phyloP scores from a whole-genome alignment of 2,113 vertebrate species.

The Acanthisitta chloris region DNA sequence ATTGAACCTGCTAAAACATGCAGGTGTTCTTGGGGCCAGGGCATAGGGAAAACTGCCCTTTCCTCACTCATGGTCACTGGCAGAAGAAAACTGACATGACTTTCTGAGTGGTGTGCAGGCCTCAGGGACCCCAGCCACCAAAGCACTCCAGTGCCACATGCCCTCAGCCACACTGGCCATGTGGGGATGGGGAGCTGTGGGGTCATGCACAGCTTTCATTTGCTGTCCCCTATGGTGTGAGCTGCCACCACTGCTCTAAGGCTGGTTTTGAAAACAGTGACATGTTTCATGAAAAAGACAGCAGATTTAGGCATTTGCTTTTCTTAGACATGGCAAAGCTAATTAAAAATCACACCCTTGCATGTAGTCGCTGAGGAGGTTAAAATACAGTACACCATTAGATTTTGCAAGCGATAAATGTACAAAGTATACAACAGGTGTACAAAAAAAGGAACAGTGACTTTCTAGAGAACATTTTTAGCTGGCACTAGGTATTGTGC shows the following conservation, averaged over 20 bases:
- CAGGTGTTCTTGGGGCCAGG: background rate
- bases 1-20: background rate
- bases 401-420: background rate
- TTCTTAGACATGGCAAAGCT: background rate
- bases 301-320: background rate
- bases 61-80: background rate
- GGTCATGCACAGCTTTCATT: background rate
- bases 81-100: background rate
- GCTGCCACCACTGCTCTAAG: background rate
- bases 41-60: background rate
- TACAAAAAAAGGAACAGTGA: background rate
- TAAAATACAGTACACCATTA: background rate
- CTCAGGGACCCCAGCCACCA: background rate
- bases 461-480: background rate
- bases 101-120: background rate
- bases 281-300: background rate
- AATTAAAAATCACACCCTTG: background rate
- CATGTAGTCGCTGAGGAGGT: background rate
- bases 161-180: background rate
- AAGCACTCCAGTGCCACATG: background rate
- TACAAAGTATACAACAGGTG: background rate
- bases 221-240: background rate
- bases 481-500: background rate
- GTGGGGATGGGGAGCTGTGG: fast-evolving
- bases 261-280: background rate